Percentiles rank a stretch among this genome's conserved stretches.
These are phyloP conservation scores for Pampusana beccarii DNA, from an alignment of 2,113 vertebrate genomes.

Conservation along the genomic window DNA sequence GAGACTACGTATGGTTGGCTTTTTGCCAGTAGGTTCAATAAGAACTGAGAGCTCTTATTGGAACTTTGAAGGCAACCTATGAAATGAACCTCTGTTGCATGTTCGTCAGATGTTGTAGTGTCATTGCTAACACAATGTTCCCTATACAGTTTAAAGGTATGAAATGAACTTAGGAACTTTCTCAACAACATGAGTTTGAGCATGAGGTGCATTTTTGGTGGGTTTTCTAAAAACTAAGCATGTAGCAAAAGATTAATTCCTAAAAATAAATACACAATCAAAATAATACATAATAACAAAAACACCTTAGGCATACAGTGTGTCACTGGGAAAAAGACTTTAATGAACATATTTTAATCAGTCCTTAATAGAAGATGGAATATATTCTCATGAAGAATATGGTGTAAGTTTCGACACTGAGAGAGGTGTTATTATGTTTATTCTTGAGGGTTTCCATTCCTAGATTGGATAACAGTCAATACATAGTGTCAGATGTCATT, in stretches of 20 bases:
- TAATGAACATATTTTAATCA: neutral
- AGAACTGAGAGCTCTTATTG: neutral
- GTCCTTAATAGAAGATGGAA: neutral
- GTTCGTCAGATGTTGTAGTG: neutral
- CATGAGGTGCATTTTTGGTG: neutral
- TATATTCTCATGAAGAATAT: neutral
- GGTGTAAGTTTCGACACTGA: neutral
- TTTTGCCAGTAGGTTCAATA: neutral
- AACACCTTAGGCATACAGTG: neutral
- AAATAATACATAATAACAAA: neutral
- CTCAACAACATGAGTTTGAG: neutral
- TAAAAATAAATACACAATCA: neutral
- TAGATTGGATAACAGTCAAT: neutral
- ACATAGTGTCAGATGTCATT: neutral
- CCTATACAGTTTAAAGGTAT: neutral
- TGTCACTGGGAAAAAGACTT: neutral
- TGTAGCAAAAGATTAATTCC: neutral
- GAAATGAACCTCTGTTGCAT: fast-evolving
- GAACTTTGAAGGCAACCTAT: neutral
- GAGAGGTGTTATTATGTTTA: neutral
- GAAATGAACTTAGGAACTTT: neutral
- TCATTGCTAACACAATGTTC: neutral
- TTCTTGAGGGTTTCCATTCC: neutral
- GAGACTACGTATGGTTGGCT: neutral
- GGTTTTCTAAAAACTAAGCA: neutral